Percentiles rank a stretch among this genome's conserved stretches.
These are phyloP conservation scores for Mesorhabditis spiculigera DNA, from an alignment of 2,888 invertebrate species.

Conservation along the genomic window DNA sequence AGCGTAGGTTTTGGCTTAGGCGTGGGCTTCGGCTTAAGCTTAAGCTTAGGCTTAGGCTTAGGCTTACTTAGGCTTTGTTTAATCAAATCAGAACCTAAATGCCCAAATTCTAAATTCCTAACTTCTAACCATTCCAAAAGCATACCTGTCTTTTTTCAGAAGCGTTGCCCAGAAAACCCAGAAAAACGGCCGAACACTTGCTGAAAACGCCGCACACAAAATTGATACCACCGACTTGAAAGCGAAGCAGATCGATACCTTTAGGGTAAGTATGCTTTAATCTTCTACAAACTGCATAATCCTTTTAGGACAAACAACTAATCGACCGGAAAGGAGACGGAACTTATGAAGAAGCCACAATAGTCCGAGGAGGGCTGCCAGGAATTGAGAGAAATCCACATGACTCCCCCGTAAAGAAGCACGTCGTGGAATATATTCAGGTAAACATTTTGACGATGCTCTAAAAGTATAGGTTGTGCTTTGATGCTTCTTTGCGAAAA, in stretches of 20 bases:
- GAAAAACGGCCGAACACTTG: constrained; percentile 43
- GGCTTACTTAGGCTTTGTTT: no score
- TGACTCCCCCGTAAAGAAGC: constrained; percentile 30
- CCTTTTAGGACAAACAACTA: constrained; percentile 37
- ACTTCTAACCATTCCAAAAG: not conserved
- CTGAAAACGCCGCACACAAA: constrained; percentile 48
- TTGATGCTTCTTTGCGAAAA: no score
- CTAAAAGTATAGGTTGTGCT: not conserved
- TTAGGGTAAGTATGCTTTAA: constrained; percentile 23
- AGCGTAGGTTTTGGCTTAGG: not conserved
- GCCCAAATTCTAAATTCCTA: no score
- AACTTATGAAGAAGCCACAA: constrained; percentile 45
- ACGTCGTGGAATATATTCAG: constrained; percentile 48
- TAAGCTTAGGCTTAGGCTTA: no score
- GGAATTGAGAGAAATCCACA: constrained; percentile 21
- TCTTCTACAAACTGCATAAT: no score
- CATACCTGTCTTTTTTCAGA: constrained; percentile 16
- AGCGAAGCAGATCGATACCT: constrained; percentile 45
- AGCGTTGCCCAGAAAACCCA: constrained; percentile 43
- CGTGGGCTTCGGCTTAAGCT: no score
- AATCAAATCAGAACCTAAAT: no score
- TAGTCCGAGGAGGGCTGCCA: constrained; percentile 31
- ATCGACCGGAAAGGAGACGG: constrained; percentile 49
- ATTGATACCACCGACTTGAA: constrained; percentile 46
- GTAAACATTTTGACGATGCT: constrained; percentile 17